Conservation (phyloP, 2,113 vertebrate genomes). For the Aegotheles bennettii region DNA sequence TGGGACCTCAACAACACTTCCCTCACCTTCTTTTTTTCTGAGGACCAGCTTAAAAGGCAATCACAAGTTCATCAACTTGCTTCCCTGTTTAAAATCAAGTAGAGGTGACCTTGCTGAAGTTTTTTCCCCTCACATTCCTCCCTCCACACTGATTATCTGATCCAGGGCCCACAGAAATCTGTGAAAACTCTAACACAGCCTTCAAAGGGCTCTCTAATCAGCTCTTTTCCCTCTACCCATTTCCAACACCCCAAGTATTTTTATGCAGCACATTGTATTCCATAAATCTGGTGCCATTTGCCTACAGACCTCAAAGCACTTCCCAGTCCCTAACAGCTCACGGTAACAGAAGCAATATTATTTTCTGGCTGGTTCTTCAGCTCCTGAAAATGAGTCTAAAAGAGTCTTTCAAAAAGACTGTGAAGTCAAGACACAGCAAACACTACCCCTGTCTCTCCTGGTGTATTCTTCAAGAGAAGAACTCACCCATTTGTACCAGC, state of each 20-base stretch:
- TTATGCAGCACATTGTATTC: not conserved
- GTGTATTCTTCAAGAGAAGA: not conserved
- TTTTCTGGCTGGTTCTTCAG: not conserved
- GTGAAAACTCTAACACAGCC: not conserved
- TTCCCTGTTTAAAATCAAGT: not conserved
- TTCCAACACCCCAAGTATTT: not conserved
- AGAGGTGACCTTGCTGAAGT: not conserved
- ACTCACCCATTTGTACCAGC: not conserved
- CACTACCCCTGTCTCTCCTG: not conserved
- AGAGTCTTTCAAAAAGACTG: not conserved
- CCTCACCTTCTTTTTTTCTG: not conserved
- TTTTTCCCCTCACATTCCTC: not conserved
- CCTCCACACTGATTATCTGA: not conserved
- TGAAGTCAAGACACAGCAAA: not conserved
- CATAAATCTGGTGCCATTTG: not conserved
- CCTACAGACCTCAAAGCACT: not conserved
- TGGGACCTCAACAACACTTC: not conserved
- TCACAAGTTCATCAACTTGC: not conserved
- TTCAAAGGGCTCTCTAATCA: not conserved
- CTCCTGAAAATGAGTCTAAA: not conserved
- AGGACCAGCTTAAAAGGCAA: not conserved
- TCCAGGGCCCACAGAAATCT: not conserved
- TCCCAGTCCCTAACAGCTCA: not conserved
- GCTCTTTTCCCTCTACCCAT: not conserved
- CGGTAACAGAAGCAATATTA: not conserved